These are phyloP conservation scores for Drosophila peninsularis DNA, from an alignment of 2,888 invertebrate species.

Conservation along the genomic window DNA sequence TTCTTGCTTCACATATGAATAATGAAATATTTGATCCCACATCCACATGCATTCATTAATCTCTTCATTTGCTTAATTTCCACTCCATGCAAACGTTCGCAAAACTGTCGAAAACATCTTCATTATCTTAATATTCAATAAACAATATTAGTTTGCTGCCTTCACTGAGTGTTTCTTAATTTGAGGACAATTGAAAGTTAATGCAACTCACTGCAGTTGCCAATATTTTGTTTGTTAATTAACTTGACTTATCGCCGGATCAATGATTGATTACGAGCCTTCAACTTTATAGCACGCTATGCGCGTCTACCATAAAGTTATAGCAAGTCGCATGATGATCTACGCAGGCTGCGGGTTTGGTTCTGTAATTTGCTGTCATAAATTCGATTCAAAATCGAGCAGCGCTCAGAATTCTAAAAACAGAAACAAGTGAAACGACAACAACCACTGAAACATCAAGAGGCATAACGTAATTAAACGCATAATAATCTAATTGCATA, in stretches of 20 bases:
- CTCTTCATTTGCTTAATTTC: not conserved
- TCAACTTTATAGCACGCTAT: conserved; percentile 9
- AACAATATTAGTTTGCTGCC: not conserved
- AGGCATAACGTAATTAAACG: conserved; percentile 76
- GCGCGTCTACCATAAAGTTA: conserved; percentile 1
- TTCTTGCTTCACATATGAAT: not conserved
- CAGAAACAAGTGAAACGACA: conserved; percentile 17
- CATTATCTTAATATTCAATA: not conserved
- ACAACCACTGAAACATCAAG: conserved; percentile 32
- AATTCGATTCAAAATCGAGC: conserved; percentile 45
- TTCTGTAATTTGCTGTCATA: conserved; percentile 38
- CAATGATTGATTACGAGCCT: conserved; percentile 27
- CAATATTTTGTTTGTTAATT: conserved; percentile 21
- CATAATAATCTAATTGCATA: conserved; percentile 81
- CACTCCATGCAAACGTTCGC: fast-evolving
- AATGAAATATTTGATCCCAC: not conserved
- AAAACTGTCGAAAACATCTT: not conserved
- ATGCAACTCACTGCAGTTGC: not conserved
- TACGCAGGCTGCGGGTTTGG: not conserved
- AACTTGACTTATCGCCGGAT: conserved; percentile 13
- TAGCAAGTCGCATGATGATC: conserved; percentile 1
- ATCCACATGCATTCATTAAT: not conserved
- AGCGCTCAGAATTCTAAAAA: conserved; percentile 47
- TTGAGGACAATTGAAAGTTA: conserved; percentile 6
- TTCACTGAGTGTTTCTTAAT: not conserved